These are phyloP conservation scores for Oreochromis tanganicae DNA, from an alignment of 2,113 vertebrate species.

Conservation along the genomic window DNA sequence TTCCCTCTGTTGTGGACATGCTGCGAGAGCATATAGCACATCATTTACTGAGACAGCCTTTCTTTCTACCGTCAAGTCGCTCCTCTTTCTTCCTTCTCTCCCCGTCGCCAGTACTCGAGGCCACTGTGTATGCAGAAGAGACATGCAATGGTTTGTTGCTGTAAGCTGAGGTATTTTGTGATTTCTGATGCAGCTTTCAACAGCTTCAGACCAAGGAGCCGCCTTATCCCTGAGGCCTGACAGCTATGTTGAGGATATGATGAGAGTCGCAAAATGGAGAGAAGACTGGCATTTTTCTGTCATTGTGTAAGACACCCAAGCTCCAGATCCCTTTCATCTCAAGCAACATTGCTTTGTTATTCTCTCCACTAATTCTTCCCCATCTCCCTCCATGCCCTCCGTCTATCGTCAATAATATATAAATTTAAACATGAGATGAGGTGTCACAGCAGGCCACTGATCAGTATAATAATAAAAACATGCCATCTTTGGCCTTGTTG, in stretches of 20 bases:
- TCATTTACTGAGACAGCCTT: slow-evolving; percentile 35
- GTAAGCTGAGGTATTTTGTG: slow-evolving; percentile 30
- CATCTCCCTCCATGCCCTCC: not conserved
- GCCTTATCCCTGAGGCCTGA: slow-evolving; percentile 38
- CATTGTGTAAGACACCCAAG: slow-evolving; percentile 29
- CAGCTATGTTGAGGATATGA: slow-evolving; percentile 34
- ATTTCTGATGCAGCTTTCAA: slow-evolving; percentile 50
- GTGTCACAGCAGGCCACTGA: slow-evolving; percentile 29
- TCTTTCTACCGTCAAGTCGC: slow-evolving; percentile 13
- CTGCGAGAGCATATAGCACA: not conserved
- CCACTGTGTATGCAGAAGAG: slow-evolving; percentile 29
- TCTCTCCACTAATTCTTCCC: not conserved
- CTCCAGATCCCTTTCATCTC: slow-evolving; percentile 47
- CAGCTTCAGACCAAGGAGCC: slow-evolving; percentile 3
- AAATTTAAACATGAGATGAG: slow-evolving; percentile 61
- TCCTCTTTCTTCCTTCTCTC: not conserved
- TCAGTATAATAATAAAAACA: slow-evolving; percentile 45
- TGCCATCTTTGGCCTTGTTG: slow-evolving; percentile 19
- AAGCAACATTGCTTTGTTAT: slow-evolving; percentile 32
- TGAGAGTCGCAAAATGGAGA: slow-evolving; percentile 15
- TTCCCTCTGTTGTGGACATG: slow-evolving; percentile 7
- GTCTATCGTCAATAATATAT: slow-evolving; percentile 33
- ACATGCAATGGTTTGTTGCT: slow-evolving; percentile 1
- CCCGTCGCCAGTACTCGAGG: not conserved
- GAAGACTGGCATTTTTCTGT: slow-evolving; percentile 31